These are phyloP conservation scores for Musca domestica DNA, from an alignment of 1,140 invertebrate genomes.

Conservation along the genomic window DNA sequence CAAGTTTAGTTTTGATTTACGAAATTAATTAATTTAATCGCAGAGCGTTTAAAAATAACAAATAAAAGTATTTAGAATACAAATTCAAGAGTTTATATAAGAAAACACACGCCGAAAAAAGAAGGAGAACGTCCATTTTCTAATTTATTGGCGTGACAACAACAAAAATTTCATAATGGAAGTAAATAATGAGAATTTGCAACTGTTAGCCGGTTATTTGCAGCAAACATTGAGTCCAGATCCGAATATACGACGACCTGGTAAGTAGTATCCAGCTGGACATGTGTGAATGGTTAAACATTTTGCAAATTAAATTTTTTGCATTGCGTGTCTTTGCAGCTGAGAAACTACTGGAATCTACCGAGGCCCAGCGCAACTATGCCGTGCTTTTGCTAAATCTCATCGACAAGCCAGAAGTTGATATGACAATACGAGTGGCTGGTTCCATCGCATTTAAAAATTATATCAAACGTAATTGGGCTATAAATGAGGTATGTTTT, in stretches of 20 bases:
- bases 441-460: conserved; percentile 96
- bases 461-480: conserved; percentile 93
- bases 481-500: conserved; percentile 36
- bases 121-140: background rate
- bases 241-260: conserved; percentile 74
- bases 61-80: background rate
- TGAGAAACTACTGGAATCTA: conserved; percentile 87
- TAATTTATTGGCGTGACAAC: background rate
- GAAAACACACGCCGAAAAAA: background rate
- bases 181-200: conserved; percentile 76
- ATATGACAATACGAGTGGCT: conserved; percentile 79
- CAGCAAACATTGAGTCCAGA: conserved; percentile 87
- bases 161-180: conserved; percentile 63
- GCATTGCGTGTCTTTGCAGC: conserved; percentile 60
- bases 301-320: conserved; percentile 12
- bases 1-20: too few species aligned
- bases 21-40: too few species aligned
- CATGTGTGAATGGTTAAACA: too few species aligned
- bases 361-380: conserved; percentile 90
- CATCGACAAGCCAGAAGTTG: conserved; percentile 74
- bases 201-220: conserved; percentile 77
- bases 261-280: conserved; percentile 58
- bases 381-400: conserved; percentile 81
- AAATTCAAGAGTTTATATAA: background rate
- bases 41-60: too few species aligned